Base-by-base conservation (phyloP, 2,797 vertebrate genomes). In the Gadopsis bispinosus region DNA sequence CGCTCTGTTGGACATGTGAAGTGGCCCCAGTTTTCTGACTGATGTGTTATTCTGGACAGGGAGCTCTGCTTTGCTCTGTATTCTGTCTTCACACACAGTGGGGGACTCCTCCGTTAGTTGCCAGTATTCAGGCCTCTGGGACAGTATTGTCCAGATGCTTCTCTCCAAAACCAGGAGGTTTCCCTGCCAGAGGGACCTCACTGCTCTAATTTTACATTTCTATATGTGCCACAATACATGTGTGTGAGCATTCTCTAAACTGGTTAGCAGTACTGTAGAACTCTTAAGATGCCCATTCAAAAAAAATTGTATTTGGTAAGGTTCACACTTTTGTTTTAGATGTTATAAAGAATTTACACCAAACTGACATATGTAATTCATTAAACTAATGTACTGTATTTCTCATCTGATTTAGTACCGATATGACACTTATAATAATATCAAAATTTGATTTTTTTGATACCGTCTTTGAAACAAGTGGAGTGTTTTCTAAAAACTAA, bases 131-230 rank as follows among this genome's bases (percentile, higher is more conserved):
- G 82, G 76, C 94, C 89, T 88, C 39, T 79, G 94, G 92, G 94
- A 93, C 76, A n/a, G 83, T 83, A 94, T 94, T 95, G 94, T 94
- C 94, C 95, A 95, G 95, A 95, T 96, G 94, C 93, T 93, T 89
- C 92, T 90, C 89, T 89, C 83, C 87, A 81, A 86, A 88, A 94
- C 74, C 85, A 80, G 83, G 86, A 89, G 89, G 68, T 81, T 87
- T 87, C 78, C 65, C 89, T 89, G 91, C 94, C 91, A 93, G 87
- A 83, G 83, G 85, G 80, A 93, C 89, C 86, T 84, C 53, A 16
- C 69, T 94, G 93, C 91, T 95, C 94, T 93, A 93, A 91, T 95
- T 96, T 92, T 79, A 79, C 73, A 61, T 56, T 5, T 5, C 79
- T 90, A 84, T 85, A 79, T 94, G 88, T 94, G 90, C 83, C 85